A percentile compares a stretch with the other conserved stretches of the same genome.
Evolutionary conservation across 2,797 vertebrate species (phyloP).

Genomic region (Glossophaga mutica): DNA sequence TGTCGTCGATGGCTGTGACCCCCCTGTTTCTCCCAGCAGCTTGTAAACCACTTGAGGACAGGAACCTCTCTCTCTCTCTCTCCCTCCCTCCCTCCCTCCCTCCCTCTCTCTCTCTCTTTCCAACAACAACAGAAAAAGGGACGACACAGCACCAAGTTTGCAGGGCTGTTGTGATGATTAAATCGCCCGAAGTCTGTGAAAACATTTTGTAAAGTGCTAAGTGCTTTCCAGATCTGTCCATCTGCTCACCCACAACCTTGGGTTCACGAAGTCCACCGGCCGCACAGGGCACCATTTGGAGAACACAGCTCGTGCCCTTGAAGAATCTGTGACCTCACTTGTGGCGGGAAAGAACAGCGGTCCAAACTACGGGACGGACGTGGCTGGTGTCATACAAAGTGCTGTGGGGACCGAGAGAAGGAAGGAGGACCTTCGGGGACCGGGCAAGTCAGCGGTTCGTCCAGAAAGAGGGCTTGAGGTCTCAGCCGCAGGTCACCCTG

Average conservation of each 20-base stretch:
- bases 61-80: not conserved
- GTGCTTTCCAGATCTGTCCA: not conserved
- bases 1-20: rapidly evolving
- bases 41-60: not conserved
- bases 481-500: rapidly evolving
- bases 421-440: no score
- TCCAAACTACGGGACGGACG: not conserved
- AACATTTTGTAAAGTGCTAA: no score
- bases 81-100: no score
- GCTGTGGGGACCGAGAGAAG: not conserved
- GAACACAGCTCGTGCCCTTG: no score
- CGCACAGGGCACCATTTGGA: rapidly evolving
- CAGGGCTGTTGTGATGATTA: not conserved
- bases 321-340: rapidly evolving
- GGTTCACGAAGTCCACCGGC: rapidly evolving
- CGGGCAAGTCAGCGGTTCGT: rapidly evolving
- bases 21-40: not conserved
- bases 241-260: not conserved
- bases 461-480: not conserved
- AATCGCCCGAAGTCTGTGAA: not conserved
- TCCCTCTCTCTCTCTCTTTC: no score
- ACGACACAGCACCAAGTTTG: not conserved
- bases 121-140: not conserved
- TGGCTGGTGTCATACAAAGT: no score
- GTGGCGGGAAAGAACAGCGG: not conserved